Base-by-base conservation (phyloP, 2,888 invertebrate genomes). In the Theodoxus fluviatilis region DNA sequence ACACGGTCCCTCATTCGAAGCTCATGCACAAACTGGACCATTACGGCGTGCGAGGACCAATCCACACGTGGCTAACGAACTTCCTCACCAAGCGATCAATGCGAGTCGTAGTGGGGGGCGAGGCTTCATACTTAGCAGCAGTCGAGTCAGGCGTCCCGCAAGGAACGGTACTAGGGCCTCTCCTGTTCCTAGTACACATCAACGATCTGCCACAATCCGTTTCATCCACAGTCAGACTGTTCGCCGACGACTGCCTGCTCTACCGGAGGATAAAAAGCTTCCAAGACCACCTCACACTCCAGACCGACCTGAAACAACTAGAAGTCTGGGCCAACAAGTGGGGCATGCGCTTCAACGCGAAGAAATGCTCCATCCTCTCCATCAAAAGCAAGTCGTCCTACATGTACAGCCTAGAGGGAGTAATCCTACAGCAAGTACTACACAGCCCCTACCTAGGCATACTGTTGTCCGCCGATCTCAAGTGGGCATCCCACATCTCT, bases 101-200 rank as follows among this genome's bases (percentile, higher is more conserved):
- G 38, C 28, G 9, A 9, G 40, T 63, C 12, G 63, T 63, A 15
- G 22, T 63, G 22, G 63, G 40, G 38, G 63, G 38, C 1, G 9
- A 3, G 25, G 6, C 61, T 38, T 47, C 64, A 43, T 37, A 57
- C 7, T 0, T 22, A 37, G 40, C 7, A 9, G 40, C 38, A 15
- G 63, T 63, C 6, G 63, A 63, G 25, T 63, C 63, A 3, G 40
- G 63, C n/a, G 63, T 63, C 3, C 63, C 63, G 7, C 63, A 63
- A 35, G 63, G 63, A 38, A 63, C 69, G 18, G 38, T 43, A 18
- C 47, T 69, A 9, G 47, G 69, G 1, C 69, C 69, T 2, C 33
- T 69, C n/a, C 69, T 69, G 2, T 69, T 69, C 31, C 69, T 64
- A 22, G 63, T 63, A 22, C 63, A 63, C 38, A 63, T 37, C 12